Evolutionary conservation across 2,113 vertebrate species (phyloP).

Genomic region (Nesoenas mayeri): DNA sequence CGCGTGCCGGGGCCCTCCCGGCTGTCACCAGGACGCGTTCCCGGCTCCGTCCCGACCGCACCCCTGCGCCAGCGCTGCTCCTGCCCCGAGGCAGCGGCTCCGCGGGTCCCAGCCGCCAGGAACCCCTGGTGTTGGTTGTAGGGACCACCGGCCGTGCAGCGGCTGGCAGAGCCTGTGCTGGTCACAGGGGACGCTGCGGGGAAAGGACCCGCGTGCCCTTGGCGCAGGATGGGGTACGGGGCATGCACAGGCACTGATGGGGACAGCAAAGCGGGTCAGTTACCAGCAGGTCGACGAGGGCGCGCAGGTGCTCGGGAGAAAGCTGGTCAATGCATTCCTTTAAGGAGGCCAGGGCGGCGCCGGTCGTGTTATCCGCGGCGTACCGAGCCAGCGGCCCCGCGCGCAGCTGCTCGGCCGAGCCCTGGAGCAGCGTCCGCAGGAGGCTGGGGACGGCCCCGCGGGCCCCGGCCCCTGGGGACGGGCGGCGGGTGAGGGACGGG

Average conservation of each 20-base stretch:
- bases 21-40: too few species aligned
- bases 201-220: too few species aligned
- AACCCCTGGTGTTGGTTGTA: too few species aligned
- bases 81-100: too few species aligned
- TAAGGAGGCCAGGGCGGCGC: background rate
- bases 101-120: too few species aligned
- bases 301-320: background rate
- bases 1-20: too few species aligned
- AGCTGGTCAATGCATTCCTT: background rate
- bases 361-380: fast-evolving
- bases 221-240: background rate
- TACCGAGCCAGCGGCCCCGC: background rate
- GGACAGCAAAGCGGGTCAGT: background rate
- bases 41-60: too few species aligned
- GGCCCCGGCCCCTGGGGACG: background rate
- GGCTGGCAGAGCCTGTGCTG: too few species aligned
- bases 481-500: too few species aligned
- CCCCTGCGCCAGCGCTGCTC: too few species aligned
- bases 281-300: background rate
- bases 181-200: too few species aligned
- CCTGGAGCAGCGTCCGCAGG: background rate
- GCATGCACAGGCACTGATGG: background rate
- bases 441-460: background rate
- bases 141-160: too few species aligned
- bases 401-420: background rate